These are phyloP conservation scores for Rallus crepitans DNA, from an alignment of 2,797 vertebrate species.

Conservation along the genomic window DNA sequence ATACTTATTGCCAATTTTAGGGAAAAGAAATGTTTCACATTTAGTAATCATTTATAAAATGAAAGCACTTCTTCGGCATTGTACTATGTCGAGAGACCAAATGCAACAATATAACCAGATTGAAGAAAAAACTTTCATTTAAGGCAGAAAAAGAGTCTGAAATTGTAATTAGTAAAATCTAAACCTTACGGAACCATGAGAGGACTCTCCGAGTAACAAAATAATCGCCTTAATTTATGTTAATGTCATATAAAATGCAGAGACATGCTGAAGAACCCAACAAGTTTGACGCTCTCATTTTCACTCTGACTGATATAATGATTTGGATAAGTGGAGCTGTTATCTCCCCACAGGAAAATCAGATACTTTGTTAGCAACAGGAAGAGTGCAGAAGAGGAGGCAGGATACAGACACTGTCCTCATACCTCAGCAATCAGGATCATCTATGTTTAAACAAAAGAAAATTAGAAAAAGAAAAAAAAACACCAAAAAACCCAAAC, in stretches of 20 bases:
- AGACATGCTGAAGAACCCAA: conserved; percentile 25
- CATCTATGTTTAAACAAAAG: background rate
- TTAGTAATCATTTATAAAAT: background rate
- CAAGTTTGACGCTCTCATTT: conserved; percentile 19
- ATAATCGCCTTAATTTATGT: conserved; percentile 37
- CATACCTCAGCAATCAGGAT: background rate
- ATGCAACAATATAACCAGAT: conserved; percentile 22
- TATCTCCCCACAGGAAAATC: background rate
- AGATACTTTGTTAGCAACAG: background rate
- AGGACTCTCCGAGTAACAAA: conserved; percentile 24
- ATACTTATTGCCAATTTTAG: background rate
- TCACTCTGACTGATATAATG: background rate
- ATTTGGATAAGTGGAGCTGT: conserved; percentile 15
- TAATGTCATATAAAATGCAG: conserved; percentile 38
- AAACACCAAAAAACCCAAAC: background rate
- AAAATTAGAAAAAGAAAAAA: background rate
- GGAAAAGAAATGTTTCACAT: background rate
- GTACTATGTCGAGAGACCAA: conserved; percentile 8
- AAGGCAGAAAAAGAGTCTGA: conserved; percentile 28
- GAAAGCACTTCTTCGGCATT: background rate
- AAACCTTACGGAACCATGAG: conserved; percentile 4
- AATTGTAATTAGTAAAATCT: conserved; percentile 37
- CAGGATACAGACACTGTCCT: background rate
- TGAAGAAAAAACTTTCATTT: background rate
- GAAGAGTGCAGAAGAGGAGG: background rate